phyloP scores from a whole-genome alignment of 37 sponge, comb jelly and placozoan species.

The Bolinopsis microptera region DNA sequence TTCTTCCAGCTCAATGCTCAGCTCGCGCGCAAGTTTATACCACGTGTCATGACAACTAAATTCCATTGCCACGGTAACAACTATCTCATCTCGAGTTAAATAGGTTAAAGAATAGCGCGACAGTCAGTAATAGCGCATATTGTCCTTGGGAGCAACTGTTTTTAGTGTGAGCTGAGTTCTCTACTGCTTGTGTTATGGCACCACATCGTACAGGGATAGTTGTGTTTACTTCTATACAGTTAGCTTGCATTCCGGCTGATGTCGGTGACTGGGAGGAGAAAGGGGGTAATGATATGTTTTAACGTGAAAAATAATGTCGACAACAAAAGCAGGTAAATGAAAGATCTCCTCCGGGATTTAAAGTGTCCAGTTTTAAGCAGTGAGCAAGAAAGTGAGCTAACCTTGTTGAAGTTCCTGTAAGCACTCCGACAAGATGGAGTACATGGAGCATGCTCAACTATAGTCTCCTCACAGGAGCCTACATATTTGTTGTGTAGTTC shows the following conservation, averaged over 20 bases:
- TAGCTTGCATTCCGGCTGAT: not conserved
- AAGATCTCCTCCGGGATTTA: too few species aligned
- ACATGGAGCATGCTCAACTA: not conserved
- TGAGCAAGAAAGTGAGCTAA: too few species aligned
- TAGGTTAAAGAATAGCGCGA: not conserved
- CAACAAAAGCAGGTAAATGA: too few species aligned
- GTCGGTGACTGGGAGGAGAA: slow-evolving; percentile 24
- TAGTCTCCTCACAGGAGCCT: not conserved
- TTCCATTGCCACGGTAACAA: slow-evolving; percentile 2
- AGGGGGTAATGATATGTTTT: not conserved
- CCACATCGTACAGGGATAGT: slow-evolving; percentile 61
- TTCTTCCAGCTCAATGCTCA: not conserved
- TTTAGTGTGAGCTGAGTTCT: not conserved
- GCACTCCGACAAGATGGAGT: not conserved
- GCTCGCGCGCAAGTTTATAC: not conserved
- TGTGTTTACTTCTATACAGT: slow-evolving; percentile 47
- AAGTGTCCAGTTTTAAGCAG: too few species aligned
- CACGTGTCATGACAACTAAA: not conserved
- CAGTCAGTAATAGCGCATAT: slow-evolving; percentile 22
- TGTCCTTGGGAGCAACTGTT: not conserved
- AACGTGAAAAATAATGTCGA: too few species aligned
- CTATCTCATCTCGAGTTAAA: slow-evolving; percentile 11
- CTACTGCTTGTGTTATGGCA: not conserved
- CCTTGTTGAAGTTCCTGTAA: not conserved
- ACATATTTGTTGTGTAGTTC: not conserved